Evolutionary conservation across 2,113 vertebrate species (phyloP).

Genomic region (Eidolon helvum): DNA sequence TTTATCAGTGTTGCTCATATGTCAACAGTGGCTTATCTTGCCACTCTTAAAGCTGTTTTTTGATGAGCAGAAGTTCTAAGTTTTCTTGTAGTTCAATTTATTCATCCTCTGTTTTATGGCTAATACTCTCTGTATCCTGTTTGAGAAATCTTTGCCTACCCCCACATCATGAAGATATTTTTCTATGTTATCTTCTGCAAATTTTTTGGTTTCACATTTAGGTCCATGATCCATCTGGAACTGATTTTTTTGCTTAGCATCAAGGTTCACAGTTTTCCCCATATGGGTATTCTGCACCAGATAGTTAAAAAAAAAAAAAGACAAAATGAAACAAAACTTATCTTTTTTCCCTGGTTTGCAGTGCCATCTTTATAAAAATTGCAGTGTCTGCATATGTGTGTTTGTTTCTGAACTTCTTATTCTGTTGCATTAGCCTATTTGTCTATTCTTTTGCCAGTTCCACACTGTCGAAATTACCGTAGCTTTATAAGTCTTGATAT

Average conservation of each 20-base stretch:
- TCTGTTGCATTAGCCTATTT: neutral
- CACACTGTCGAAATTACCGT: neutral
- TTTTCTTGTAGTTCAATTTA: neutral
- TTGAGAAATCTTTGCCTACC: neutral
- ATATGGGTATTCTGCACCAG: neutral
- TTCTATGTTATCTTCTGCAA: neutral
- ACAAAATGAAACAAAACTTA: neutral
- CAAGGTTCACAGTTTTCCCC: neutral
- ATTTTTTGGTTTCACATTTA: neutral
- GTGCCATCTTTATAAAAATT: neutral
- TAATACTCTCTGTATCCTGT: neutral
- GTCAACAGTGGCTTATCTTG: neutral
- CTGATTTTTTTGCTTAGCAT: neutral
- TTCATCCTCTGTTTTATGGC: neutral
- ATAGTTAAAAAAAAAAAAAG: neutral
- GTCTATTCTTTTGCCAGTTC: neutral
- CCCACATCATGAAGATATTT: neutral
- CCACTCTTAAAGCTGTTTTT: neutral
- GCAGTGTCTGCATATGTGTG: neutral
- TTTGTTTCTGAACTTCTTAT: neutral
- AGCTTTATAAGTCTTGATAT: neutral
- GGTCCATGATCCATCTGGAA: neutral
- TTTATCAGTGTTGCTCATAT: neutral
- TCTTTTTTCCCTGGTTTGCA: neutral
- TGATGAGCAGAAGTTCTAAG: neutral